Evolutionary conservation across 2,797 vertebrate genomes (phyloP).

Genomic region (Hyperoplus lanceolatus): DNA sequence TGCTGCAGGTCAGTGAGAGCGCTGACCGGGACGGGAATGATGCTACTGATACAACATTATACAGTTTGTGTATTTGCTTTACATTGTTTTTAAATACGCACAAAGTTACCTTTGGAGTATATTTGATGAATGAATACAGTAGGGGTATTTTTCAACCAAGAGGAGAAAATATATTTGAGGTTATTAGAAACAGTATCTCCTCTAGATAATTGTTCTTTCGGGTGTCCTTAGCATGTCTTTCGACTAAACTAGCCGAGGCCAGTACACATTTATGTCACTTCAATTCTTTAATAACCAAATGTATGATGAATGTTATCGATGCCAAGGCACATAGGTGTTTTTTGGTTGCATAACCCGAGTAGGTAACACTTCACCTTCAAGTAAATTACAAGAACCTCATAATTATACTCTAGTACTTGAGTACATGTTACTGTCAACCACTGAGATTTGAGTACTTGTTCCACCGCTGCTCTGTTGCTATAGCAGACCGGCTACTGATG

Average conservation of each 20-base stretch:
- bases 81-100: background rate
- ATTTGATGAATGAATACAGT: background rate
- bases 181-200: background rate
- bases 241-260: no score
- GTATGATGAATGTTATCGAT: background rate
- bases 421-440: no score
- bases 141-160: background rate
- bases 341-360: no score
- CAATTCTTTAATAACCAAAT: background rate
- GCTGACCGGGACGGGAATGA: rapidly evolving
- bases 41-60: background rate
- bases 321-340: background rate
- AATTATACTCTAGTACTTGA: no score
- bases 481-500: constrained; percentile 9
- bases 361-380: no score
- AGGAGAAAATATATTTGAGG: background rate
- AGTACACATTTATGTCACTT: background rate
- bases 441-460: background rate
- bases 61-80: background rate
- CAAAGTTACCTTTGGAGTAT: background rate
- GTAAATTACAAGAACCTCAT: no score
- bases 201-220: background rate
- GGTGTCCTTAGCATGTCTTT: no score
- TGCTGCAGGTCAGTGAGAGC: constrained; percentile 93
- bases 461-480: background rate